phyloP scores from a whole-genome alignment of 2,888 invertebrate genomes.

The Fabriciana adippe region DNA sequence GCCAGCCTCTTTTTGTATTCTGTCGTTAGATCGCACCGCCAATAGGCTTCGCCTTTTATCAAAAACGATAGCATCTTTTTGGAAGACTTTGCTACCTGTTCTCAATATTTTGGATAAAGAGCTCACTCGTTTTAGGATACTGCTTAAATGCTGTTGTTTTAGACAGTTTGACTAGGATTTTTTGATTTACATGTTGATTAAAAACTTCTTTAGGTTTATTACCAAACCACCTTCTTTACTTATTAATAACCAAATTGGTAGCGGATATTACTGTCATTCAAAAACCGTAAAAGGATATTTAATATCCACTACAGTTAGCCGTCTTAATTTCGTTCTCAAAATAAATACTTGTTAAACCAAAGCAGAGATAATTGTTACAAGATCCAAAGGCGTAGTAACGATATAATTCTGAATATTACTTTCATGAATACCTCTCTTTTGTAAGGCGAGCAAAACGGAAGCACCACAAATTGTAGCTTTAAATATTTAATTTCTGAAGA shows the following conservation, averaged over 20 bases:
- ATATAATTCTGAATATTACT: constrained; percentile 76
- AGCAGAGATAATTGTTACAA: constrained; percentile 74
- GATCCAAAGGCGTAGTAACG: constrained; percentile 73
- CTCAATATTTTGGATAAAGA: constrained; percentile 6
- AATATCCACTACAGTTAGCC: constrained; percentile 56
- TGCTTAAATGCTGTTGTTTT: constrained; percentile 1
- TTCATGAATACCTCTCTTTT: constrained; percentile 71
- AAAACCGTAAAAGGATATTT: constrained; percentile 49
- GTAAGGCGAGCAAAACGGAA: constrained; percentile 65
- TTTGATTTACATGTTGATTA: background rate
- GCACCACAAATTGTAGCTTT: constrained; percentile 71
- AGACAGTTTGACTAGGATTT: constrained; percentile 7
- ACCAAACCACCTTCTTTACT: background rate
- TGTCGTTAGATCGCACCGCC: constrained; percentile 60
- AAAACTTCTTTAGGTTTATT: background rate
- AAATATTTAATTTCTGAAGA: constrained; percentile 74
- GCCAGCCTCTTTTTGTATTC: constrained; percentile 64
- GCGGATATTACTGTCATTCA: constrained; percentile 18
- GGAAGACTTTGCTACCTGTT: constrained; percentile 17
- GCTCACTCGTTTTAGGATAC: background rate
- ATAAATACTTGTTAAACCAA: constrained; percentile 73
- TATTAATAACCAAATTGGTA: background rate
- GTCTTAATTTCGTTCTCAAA: constrained; percentile 67
- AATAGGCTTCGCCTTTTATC: constrained; percentile 73
- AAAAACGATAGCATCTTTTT: constrained; percentile 31